Evolutionary conservation across 2,797 vertebrate genomes (phyloP).

Genomic region (Helarctos malayanus): DNA sequence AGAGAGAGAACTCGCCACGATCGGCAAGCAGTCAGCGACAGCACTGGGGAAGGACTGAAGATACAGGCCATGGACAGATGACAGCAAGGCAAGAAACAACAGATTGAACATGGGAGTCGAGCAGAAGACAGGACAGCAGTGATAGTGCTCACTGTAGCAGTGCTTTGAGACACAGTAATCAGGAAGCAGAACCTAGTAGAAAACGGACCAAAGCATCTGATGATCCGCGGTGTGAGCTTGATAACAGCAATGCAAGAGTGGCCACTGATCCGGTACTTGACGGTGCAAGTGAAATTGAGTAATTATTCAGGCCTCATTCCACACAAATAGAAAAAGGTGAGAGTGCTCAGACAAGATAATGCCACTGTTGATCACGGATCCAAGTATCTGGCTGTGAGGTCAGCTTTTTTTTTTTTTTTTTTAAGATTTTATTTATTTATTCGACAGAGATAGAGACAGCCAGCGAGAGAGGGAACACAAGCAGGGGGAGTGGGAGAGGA

Average conservation of each 20-base stretch:
- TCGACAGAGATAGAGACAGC: too few relatives aligned
- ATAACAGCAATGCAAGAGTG: conserved; percentile 94
- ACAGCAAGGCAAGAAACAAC: conserved; percentile 97
- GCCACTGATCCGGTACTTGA: conserved; percentile 95
- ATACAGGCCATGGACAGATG: conserved; percentile 98
- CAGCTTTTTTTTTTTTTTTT: conserved; percentile 89
- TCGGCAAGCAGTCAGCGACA: conserved; percentile 98
- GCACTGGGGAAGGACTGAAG: conserved; percentile 98
- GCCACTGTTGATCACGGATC: conserved; percentile 98
- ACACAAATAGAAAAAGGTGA: conserved; percentile 98
- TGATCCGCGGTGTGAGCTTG: conserved; percentile 97
- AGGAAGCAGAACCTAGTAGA: conserved; percentile 98
- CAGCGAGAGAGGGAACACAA: too few relatives aligned
- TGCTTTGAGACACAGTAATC: conserved; percentile 97
- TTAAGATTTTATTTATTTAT: too few relatives aligned
- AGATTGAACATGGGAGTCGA: conserved; percentile 97
- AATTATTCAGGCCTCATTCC: conserved; percentile 97
- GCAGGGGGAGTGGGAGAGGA: too few relatives aligned
- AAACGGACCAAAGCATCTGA: conserved; percentile 98
- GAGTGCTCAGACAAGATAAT: conserved; percentile 96
- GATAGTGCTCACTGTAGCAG: conserved; percentile 99
- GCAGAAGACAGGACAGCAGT: conserved; percentile 98
- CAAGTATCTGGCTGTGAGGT: conserved; percentile 96
- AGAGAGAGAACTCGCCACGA: conserved; percentile 96
- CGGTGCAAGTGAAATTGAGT: conserved; percentile 96